These are phyloP conservation scores for Etheostoma nigrum DNA, from an alignment of 2,797 vertebrate species.

Conservation along the genomic window DNA sequence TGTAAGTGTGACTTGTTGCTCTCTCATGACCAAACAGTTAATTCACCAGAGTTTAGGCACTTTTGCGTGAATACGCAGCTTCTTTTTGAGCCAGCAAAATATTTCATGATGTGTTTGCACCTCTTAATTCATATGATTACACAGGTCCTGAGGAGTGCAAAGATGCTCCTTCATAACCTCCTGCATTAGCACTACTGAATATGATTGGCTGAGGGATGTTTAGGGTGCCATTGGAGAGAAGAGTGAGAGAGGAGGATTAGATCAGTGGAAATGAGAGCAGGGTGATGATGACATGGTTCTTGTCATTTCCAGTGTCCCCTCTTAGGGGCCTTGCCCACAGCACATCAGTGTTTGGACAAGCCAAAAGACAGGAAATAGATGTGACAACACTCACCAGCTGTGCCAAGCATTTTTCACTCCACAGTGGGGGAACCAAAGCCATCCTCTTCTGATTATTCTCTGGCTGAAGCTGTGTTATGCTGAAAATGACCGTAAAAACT, in stretches of 20 bases:
- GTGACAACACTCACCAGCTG: constrained; percentile 68
- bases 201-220: constrained; percentile 20
- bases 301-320: constrained; percentile 65
- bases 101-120: background rate
- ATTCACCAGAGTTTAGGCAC: background rate
- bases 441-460: constrained; percentile 31
- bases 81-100: constrained; percentile 1
- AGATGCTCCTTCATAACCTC: background rate
- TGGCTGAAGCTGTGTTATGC: constrained; percentile 9
- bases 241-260: constrained; percentile 31
- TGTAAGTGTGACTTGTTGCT: constrained; percentile 4
- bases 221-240: constrained; percentile 2
- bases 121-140: background rate
- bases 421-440: constrained; percentile 43
- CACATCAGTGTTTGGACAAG: constrained; percentile 69
- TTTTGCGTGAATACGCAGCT: background rate
- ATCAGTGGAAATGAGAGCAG: constrained; percentile 37
- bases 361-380: constrained; percentile 68
- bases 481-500: constrained; percentile 18
- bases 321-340: constrained; percentile 57
- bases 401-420: constrained; percentile 60
- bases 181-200: constrained; percentile 6
- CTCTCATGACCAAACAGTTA: background rate
- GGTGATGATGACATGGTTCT: constrained; percentile 49
- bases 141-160: background rate